Evolutionary conservation across 2,888 invertebrate species (phyloP).

Genomic region (Desoria tigrina): DNA sequence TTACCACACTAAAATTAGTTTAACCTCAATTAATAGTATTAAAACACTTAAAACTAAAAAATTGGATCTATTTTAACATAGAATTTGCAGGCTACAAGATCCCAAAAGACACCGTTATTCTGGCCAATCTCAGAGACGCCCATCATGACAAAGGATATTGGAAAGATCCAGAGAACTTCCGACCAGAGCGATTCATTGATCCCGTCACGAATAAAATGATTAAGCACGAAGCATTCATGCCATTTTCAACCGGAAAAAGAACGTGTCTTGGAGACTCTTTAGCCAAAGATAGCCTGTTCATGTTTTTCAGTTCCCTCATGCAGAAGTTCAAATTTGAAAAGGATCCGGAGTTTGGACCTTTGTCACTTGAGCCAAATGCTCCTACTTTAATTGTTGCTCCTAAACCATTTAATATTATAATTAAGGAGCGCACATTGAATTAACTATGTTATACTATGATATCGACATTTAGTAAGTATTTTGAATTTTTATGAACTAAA

Average conservation of each 20-base stretch:
- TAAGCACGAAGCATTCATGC: conserved; percentile 50
- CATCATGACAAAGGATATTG: conserved; percentile 52
- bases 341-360: conserved; percentile 36
- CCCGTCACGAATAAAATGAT: conserved; percentile 44
- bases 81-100: conserved; percentile 50
- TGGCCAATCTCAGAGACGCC: conserved; percentile 38
- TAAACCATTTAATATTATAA: conserved; percentile 47
- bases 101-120: conserved; percentile 48
- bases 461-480: not conserved
- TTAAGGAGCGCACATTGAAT: conserved; percentile 28
- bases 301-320: conserved; percentile 47
- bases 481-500: not conserved
- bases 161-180: conserved; percentile 53
- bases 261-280: conserved; percentile 42
- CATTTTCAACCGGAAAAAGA: conserved; percentile 46
- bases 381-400: conserved; percentile 48
- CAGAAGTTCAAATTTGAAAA: conserved; percentile 46
- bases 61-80: conserved; percentile 9
- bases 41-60: not conserved
- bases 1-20: too few relatives aligned
- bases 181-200: conserved; percentile 54
- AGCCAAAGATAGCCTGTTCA: conserved; percentile 49
- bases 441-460: not conserved
- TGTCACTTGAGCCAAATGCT: conserved; percentile 43
- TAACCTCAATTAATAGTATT: too few relatives aligned